phyloP scores from a whole-genome alignment of 2,888 invertebrate species.

The Synanthedon formicaeformis region DNA sequence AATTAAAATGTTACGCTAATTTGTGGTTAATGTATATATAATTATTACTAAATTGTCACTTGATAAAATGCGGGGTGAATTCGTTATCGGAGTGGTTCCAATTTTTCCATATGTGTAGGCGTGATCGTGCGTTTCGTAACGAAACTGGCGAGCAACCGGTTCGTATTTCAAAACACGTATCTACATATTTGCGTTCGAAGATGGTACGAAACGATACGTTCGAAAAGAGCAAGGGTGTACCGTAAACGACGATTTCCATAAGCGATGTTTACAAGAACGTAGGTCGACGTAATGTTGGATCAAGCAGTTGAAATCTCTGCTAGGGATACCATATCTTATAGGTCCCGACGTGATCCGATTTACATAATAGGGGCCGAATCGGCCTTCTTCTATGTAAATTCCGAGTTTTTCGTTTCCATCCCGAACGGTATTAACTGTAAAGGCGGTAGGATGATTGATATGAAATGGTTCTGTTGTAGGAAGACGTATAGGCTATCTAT shows the following conservation, averaged over 20 bases:
- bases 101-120: too few species aligned
- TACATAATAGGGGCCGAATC: constrained; percentile 40
- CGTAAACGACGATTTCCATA: constrained; percentile 35
- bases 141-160: neutral
- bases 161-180: neutral
- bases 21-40: too few species aligned
- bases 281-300: constrained; percentile 25
- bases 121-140: neutral
- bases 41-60: too few species aligned
- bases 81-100: too few species aligned
- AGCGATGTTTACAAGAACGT: constrained; percentile 39
- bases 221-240: constrained; percentile 11
- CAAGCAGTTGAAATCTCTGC: constrained; percentile 46
- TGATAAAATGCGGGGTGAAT: too few species aligned
- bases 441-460: constrained; percentile 47
- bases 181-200: constrained; percentile 16
- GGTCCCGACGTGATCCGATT: constrained; percentile 50
- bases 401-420: constrained; percentile 20
- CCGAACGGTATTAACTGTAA: constrained; percentile 37
- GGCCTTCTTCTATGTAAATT: constrained; percentile 37
- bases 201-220: constrained; percentile 23
- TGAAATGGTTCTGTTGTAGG: constrained; percentile 6
- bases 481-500: neutral
- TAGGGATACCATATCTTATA: constrained; percentile 39
- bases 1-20: too few species aligned